A percentile compares a stretch with the other conserved stretches of the same genome.
Conservation (phyloP, 2,113 vertebrate species). For the Sander vitreus region DNA sequence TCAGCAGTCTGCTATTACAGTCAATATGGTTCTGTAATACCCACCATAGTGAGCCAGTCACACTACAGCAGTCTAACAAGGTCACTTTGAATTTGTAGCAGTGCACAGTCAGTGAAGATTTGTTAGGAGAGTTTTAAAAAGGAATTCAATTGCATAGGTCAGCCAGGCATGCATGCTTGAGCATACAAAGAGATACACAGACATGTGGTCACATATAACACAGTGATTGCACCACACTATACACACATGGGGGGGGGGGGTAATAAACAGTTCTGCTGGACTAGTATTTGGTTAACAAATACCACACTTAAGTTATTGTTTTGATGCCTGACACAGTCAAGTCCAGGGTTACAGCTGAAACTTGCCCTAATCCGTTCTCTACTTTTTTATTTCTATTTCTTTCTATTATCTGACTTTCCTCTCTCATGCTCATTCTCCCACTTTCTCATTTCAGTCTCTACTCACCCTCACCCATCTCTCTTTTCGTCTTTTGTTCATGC, state of each 20-base stretch:
- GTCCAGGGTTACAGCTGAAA: constrained; percentile 50
- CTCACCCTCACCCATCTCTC: constrained; percentile 29
- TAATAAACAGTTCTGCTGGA: constrained; percentile 37
- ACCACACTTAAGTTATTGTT: constrained; percentile 42
- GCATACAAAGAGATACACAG: constrained; percentile 31
- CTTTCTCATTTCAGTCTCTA: constrained; percentile 36
- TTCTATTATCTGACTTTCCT: constrained; percentile 13
- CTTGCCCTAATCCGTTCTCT: constrained; percentile 39
- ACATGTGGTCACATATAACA: constrained; percentile 5
- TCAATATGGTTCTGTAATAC: constrained; percentile 49
- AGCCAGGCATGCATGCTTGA: constrained; percentile 45
- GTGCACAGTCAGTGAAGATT: constrained; percentile 57
- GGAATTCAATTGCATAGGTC: constrained; percentile 59
- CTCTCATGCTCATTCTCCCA: constrained; percentile 1
- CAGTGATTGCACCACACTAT: not conserved
- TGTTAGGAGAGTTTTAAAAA: constrained; percentile 55
- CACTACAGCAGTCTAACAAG: constrained; percentile 66
- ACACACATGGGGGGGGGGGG: not conserved
- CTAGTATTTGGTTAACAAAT: constrained; percentile 52
- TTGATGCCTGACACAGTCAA: constrained; percentile 14
- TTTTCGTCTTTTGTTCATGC: constrained; percentile 71
- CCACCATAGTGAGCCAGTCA: constrained; percentile 58
- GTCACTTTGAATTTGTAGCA: constrained; percentile 71
- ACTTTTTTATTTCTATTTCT: constrained; percentile 24
- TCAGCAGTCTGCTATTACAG: constrained; percentile 66